A percentile compares a stretch with the other conserved stretches of the same genome.
phyloP scores from a whole-genome alignment of 2,113 vertebrate species.

The Anolis carolinensis region DNA sequence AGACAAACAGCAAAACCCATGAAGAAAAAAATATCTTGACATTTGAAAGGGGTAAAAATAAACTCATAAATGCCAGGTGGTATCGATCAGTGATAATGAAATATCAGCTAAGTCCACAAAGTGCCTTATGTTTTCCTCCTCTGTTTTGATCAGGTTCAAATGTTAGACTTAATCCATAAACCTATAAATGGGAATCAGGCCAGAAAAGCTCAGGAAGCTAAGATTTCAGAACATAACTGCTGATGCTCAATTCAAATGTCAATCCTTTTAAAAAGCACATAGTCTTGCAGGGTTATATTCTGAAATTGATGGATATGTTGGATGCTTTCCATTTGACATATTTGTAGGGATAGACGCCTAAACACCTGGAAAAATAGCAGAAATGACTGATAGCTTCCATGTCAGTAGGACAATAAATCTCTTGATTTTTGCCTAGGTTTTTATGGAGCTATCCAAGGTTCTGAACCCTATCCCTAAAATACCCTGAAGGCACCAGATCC shows the following conservation, averaged over 20 bases:
- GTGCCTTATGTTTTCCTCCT: constrained; percentile 59
- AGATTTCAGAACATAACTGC: constrained; percentile 61
- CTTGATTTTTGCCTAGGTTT: too few relatives aligned
- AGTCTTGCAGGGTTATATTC: constrained; percentile 37
- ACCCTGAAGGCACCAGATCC: too few relatives aligned
- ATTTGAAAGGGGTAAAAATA: constrained; percentile 42
- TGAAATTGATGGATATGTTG: constrained; percentile 63
- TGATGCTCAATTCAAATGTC: constrained; percentile 70
- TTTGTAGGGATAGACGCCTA: constrained; percentile 29
- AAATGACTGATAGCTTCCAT: too few relatives aligned
- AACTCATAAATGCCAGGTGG: constrained; percentile 59
- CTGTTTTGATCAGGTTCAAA: constrained; percentile 67
- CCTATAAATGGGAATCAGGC: constrained; percentile 61
- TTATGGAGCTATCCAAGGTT: too few relatives aligned
- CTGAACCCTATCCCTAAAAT: too few relatives aligned
- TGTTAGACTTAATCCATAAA: constrained; percentile 73
- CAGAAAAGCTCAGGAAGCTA: constrained; percentile 44
- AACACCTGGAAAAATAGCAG: too few relatives aligned
- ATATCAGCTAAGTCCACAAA: constrained; percentile 53
- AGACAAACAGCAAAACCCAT: constrained; percentile 40
- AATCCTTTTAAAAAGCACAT: constrained; percentile 62
- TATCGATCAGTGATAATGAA: constrained; percentile 55
- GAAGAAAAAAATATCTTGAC: constrained; percentile 50
- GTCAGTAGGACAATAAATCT: too few relatives aligned
- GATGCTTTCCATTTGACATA: constrained; percentile 24